Percentiles rank a stretch among this genome's conserved stretches.
Conservation (phyloP, 2,113 vertebrate genomes). For the Zonotrichia leucophrys region DNA sequence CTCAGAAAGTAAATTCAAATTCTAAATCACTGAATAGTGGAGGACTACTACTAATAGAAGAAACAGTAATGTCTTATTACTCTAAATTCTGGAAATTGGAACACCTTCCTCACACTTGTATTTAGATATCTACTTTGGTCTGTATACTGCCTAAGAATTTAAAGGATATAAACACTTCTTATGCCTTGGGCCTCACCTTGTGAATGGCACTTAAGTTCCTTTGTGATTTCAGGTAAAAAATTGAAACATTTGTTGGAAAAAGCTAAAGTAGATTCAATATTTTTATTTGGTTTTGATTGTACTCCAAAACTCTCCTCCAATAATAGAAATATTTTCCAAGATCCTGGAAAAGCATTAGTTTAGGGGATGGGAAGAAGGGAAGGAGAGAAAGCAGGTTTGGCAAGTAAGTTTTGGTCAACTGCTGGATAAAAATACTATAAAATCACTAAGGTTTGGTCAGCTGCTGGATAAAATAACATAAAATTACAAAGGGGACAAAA, state of each 20-base stretch:
- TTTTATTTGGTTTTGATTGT: not conserved
- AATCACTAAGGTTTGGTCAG: not conserved
- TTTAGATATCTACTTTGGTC: not conserved
- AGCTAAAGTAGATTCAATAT: not conserved
- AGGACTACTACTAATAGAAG: not conserved
- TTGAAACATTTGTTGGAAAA: not conserved
- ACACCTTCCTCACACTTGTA: not conserved
- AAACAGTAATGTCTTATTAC: not conserved
- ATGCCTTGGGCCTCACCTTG: not conserved
- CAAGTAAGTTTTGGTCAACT: not conserved
- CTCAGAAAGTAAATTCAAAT: not conserved
- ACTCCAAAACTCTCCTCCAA: not conserved
- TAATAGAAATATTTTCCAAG: not conserved
- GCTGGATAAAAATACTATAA: not conserved
- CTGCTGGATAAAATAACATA: not conserved
- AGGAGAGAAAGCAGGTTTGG: not conserved
- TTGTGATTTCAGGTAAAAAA: not conserved
- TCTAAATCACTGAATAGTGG: not conserved
- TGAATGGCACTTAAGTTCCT: not conserved
- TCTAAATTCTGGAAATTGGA: not conserved
- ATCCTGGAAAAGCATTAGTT: not conserved
- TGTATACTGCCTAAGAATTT: not conserved
- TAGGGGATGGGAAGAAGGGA: not conserved
- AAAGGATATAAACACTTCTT: not conserved
- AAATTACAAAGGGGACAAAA: not conserved